Base-by-base conservation (phyloP, 2,888 invertebrate genomes). In the Drosophila helvetica region DNA sequence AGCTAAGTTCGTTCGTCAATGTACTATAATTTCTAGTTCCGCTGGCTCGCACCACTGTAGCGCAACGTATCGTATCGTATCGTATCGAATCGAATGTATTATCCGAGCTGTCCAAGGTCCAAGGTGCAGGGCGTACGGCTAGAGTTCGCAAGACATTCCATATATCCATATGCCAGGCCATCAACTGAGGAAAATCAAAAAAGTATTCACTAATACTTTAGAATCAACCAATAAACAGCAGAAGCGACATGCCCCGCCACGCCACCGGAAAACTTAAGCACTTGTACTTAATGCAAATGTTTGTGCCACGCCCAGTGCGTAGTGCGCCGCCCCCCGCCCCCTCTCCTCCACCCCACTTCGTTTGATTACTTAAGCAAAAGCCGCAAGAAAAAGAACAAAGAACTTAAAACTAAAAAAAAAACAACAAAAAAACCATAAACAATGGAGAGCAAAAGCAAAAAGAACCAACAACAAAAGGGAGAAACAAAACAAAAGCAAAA, bases 271-370 rank as follows among this genome's bases (percentile, higher is more conserved):
- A 70, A 85, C 83, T 83, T 88, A 86, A 83, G 79, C 83, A 88
- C 67, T 80, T 86, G 89, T 84, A 88, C 84, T 84, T 84, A 88
- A 84, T 65, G 88, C 64, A 70, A 77, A 71, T 64, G 43, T 72
- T 76, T 67, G 72, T 64, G 80, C 75, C 88, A 88, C 82, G 88
- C 86, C 82, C 88, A 77, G 62, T 67, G 59, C 53, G n/a, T 7
- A n/a, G n/a, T 38, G 59, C 53, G 52, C 58, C 33, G 78, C 60
- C 71, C 88, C 71, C 77, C n/a, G n/a, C n/a, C n/a, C n/a, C n/a
- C n/a, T n/a, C n/a, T n/a, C n/a, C n/a, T n/a, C n/a, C n/a, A n/a
- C n/a, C 70, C 82, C 75, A 69, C 69, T 85, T 76, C 62, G 77
- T 74, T 87, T 81, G 60, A 58, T 67, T 86, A 82, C 81, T 88